A percentile compares a stretch with the other conserved stretches of the same genome.
Evolutionary conservation across 2,888 invertebrate genomes (phyloP).

Genomic region (Synergus itoensis): DNA sequence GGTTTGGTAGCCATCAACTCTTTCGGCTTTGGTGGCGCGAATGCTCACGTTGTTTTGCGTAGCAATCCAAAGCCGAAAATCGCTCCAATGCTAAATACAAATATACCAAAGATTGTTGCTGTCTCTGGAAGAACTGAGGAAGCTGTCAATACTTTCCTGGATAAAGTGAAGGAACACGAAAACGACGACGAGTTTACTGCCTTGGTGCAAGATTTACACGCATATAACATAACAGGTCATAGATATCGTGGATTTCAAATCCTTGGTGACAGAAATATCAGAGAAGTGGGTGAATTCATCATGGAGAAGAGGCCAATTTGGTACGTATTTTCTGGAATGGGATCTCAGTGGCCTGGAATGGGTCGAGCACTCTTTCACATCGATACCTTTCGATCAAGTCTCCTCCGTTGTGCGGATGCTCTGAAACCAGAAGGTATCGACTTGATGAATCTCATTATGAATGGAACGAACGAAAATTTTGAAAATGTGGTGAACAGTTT

Average conservation of each 20-base stretch:
- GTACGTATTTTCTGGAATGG: conserved; percentile 99
- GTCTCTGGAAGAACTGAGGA: conserved; percentile 93
- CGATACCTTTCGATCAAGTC: conserved; percentile 88
- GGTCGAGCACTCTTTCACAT: conserved; percentile 91
- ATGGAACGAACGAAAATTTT: conserved; percentile 87
- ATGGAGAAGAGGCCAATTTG: conserved; percentile 90
- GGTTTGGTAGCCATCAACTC: conserved; percentile 97
- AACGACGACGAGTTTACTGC: conserved; percentile 86
- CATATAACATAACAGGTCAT: conserved; percentile 86
- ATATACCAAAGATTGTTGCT: conserved; percentile 84
- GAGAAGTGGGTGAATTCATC: conserved; percentile 79
- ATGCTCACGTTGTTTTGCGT: conserved; percentile 93
- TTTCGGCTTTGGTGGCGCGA: conserved; percentile 99
- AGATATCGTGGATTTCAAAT: conserved; percentile 90
- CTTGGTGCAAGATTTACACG: conserved; percentile 87
- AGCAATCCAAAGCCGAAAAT: conserved; percentile 87
- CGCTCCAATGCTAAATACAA: conserved; percentile 79
- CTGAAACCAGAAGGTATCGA: conserved; percentile 90
- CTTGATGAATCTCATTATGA: conserved; percentile 88
- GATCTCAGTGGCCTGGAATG: conserved; percentile 98
- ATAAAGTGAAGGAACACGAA: conserved; percentile 81
- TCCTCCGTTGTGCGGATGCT: conserved; percentile 87
- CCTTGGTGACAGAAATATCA: conserved; percentile 80
- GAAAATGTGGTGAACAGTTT: conserved; percentile 94
- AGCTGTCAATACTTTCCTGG: conserved; percentile 85